phyloP scores from a whole-genome alignment of 2,113 vertebrate genomes.

The Ia io region DNA sequence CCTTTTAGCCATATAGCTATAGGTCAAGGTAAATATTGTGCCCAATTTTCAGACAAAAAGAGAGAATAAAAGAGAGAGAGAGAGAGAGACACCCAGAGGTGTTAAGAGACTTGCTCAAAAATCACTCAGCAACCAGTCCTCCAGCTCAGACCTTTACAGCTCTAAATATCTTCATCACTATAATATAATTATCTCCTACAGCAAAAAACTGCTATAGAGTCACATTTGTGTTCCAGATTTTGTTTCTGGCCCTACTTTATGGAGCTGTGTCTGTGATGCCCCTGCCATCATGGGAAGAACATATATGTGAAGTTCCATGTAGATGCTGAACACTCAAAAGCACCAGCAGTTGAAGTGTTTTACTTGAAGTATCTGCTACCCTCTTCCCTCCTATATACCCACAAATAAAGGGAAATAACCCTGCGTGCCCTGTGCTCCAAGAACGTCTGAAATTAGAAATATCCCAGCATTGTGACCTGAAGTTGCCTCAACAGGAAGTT shows the following conservation, averaged over 20 bases:
- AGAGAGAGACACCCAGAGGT: background rate
- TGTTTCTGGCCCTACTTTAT: background rate
- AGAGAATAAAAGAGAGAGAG: background rate
- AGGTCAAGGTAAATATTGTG: background rate
- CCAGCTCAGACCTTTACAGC: background rate
- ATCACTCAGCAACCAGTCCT: background rate
- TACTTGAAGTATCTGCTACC: background rate
- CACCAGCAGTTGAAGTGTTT: background rate
- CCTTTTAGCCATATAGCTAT: background rate
- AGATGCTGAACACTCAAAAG: background rate
- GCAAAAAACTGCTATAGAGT: background rate
- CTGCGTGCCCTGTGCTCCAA: background rate
- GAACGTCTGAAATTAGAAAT: constrained; percentile 39
- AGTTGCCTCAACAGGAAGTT: constrained; percentile 50
- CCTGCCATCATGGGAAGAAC: background rate
- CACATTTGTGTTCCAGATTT: background rate
- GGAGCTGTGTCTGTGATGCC: background rate
- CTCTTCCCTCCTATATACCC: background rate
- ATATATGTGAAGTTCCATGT: background rate
- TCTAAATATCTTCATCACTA: background rate
- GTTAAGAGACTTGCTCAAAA: background rate
- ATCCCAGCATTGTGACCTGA: constrained; percentile 22
- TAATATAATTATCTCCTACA: background rate
- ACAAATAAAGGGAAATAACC: background rate
- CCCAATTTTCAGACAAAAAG: background rate